Conservation (phyloP, 2,113 vertebrate genomes). For the Chloropsis hardwickii region DNA sequence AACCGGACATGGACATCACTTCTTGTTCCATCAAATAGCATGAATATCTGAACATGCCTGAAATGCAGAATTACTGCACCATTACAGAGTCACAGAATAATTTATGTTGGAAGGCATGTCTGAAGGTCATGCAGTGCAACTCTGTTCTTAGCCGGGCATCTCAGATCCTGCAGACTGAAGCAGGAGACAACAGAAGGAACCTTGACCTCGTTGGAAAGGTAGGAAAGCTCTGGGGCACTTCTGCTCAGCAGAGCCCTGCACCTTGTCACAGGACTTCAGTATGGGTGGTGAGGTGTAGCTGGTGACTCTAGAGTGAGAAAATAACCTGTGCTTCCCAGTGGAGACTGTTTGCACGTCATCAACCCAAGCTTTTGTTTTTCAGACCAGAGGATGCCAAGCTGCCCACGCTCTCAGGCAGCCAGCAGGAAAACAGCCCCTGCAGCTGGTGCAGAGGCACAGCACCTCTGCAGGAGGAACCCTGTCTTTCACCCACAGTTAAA, state of each 20-base stretch:
- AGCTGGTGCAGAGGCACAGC: not conserved
- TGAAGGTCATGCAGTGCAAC: not conserved
- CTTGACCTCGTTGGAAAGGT: not conserved
- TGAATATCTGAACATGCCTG: not conserved
- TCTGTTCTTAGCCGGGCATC: not conserved
- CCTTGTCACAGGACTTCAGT: not conserved
- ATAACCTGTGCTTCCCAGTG: not conserved
- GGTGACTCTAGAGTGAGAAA: not conserved
- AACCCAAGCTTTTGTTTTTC: not conserved
- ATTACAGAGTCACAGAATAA: not conserved
- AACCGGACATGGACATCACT: conserved; percentile 4
- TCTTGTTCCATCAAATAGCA: conserved; percentile 17
- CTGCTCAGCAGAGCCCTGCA: not conserved
- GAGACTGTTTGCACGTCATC: not conserved
- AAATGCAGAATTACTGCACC: not conserved
- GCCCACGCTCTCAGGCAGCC: not conserved
- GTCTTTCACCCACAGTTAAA: not conserved
- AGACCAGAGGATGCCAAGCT: not conserved
- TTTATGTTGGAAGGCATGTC: not conserved
- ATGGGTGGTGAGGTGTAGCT: not conserved
- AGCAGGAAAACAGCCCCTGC: not conserved
- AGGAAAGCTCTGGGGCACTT: not conserved
- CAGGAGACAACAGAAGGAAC: not conserved
- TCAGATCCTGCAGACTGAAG: not conserved
- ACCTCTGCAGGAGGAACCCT: not conserved